Evolutionary conservation across 1,140 invertebrate genomes (phyloP).

Genomic region (Spodoptera frugiperda): DNA sequence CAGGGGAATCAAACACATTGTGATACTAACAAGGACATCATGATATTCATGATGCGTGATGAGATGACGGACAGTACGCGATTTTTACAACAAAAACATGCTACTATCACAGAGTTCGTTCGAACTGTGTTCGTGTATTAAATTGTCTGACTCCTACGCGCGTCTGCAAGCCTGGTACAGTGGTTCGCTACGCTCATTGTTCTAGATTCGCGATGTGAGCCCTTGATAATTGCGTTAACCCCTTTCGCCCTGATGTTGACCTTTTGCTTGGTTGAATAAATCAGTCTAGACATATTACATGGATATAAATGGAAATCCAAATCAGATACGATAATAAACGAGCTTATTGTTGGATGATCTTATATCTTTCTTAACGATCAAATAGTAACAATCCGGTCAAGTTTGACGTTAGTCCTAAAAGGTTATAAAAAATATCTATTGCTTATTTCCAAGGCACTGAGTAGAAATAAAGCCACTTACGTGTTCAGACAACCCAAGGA

Average conservation of each 20-base stretch:
- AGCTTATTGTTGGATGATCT: too few species aligned
- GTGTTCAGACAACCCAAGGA: too few species aligned
- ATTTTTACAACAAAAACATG: conserved; percentile 45
- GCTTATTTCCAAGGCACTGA: too few species aligned
- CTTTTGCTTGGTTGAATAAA: neutral
- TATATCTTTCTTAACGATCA: too few species aligned
- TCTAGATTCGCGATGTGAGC: conserved; percentile 14
- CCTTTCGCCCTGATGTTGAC: conserved; percentile 13
- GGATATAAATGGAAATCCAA: neutral
- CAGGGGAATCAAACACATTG: conserved; percentile 27
- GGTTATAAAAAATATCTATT: too few species aligned
- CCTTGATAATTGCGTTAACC: conserved; percentile 4
- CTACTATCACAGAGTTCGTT: conserved; percentile 13
- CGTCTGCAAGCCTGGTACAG: conserved; percentile 30
- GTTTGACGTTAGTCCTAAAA: too few species aligned
- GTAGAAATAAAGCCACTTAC: too few species aligned
- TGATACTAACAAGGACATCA: conserved; percentile 29
- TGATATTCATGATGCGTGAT: conserved; percentile 32
- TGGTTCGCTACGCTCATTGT: conserved; percentile 18
- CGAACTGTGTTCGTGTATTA: conserved; percentile 23
- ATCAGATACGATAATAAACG: too few species aligned
- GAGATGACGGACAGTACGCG: conserved; percentile 24
- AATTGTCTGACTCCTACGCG: conserved; percentile 43
- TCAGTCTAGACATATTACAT: neutral
- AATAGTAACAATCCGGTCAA: too few species aligned